phyloP scores from a whole-genome alignment of 1,140 invertebrate genomes.

The Drosophila kikkawai region DNA sequence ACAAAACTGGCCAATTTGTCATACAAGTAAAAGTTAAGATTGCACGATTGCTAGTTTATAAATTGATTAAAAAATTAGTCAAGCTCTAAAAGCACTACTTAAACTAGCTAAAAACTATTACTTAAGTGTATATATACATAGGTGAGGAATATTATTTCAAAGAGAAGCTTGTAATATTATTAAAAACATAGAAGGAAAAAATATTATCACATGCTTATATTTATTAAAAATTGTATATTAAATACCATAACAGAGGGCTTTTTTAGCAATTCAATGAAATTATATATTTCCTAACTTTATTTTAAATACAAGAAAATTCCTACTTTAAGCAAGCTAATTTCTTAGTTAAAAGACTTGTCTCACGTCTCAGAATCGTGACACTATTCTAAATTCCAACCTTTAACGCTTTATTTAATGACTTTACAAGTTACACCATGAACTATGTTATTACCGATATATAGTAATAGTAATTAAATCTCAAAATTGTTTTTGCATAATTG shows the following conservation, averaged over 20 bases:
- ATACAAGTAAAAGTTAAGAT: slow-evolving; percentile 1
- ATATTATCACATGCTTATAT: not conserved
- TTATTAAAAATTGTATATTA: not conserved
- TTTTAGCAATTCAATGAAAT: not conserved
- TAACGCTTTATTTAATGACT: not conserved
- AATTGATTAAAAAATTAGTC: not conserved
- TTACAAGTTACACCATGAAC: not conserved
- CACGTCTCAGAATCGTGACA: slow-evolving; percentile 7
- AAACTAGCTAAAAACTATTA: not conserved
- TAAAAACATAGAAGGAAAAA: no score
- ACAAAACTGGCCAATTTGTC: slow-evolving; percentile 17
- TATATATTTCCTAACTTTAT: not conserved
- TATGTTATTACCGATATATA: not conserved
- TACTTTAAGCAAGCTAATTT: not conserved
- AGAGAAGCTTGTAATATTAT: not conserved
- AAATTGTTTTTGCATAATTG: not conserved
- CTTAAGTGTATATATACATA: not conserved
- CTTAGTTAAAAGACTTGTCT: not conserved
- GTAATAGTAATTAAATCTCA: slow-evolving; percentile 1
- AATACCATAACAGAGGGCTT: not conserved
- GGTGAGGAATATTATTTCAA: not conserved
- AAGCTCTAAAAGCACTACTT: slow-evolving; percentile 15
- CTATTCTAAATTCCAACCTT: slow-evolving; percentile 4
- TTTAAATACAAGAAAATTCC: not conserved
- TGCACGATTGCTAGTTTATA: not conserved